Base-by-base conservation (phyloP, 2,797 vertebrate genomes). In the Peromyscus nudipes region DNA sequence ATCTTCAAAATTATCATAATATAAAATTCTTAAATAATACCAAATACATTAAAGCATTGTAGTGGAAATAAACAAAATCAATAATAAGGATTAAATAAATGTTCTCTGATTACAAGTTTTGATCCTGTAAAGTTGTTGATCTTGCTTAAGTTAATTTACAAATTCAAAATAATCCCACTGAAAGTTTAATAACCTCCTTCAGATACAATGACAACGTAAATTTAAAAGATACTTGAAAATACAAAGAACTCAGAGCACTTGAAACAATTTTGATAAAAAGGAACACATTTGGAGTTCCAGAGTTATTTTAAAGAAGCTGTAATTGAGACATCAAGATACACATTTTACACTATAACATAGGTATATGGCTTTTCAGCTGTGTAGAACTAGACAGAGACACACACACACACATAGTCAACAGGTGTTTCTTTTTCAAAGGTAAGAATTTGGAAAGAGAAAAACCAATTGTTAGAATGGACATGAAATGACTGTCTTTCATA, bases 151-250 rank as follows among this genome's bases (percentile, higher is more conserved):
- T 81, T 67, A 87, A 86, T 76, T 86, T 67, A 46, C 6, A 75
- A n/a, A 86, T 67, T 94, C 9, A 81, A 87, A 91, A 6, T 7
- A 75, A 67, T 76, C 1, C 10, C 34, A 76, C 2, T 16, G 25
- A 94, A 91, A 82, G 46, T 87, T 43, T 14, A 75, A 37, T 21
- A 46, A 9, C 0, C 11, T 65, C 31, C 3, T 64, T 65, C 43
- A 46, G 31, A 57, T 43, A 90, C 80, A 65, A 46, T 80, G 31
- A 89, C 80, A 80, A 80, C 34, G 10, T 64, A 52, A 52, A n/a
- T 25, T 90, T 80, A 80, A 86, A 65, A 73, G 27, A 4, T 16
- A 90, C 71, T 91, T 86, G 9, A 73, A 96, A 91, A 67, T 49
- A 9, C 2, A 81, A 87, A 91, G 9, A 25, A 1, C 65, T 57